Base-by-base conservation (phyloP, 2,888 invertebrate species). In the Dasysyrphus albostriatus region DNA sequence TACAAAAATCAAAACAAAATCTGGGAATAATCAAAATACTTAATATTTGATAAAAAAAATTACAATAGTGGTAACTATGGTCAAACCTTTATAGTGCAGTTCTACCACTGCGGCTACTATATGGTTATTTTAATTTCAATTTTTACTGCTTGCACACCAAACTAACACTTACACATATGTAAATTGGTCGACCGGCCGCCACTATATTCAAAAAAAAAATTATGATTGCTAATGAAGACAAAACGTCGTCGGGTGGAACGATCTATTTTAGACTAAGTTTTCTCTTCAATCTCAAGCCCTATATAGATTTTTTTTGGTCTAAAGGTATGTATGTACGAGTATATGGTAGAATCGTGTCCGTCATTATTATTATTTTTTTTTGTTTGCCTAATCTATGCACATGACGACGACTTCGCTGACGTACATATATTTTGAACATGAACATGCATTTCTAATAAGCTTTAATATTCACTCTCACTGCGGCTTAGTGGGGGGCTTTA, bases 181-280 rank as follows among this genome's bases (percentile, higher is more conserved):
- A 44, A 61, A 72, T 19, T 59, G 39, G 9, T 34, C 58, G 32
- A 56, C 63, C 42, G 44, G 49, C 63, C 24, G 49, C 56, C 44
- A 42, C 39, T 24, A 2, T 24, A 2, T 42, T 42, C 14, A 39
- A 61, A 24, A 19, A 61, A 34, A 58, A 82, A 74, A 78, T 77
- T 87, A 79, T 83, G 87, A 87, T 72, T 83, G 83, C 78, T 87
- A 79, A 87, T 83, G 87, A 87, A 83, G 83, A 75, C 77, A 83
- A 58, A 72, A 63, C 47, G 42, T 37, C 75, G 16, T 72, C 87
- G 72, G 54, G 87, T 75, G 87, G 78, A 83, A 87, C 87, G 87
- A 87, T 83, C 87, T 87, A 83, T 87, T 54, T 83, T 87, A 37
- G 65, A 74, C 10, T 4, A 39, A 69, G 74, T 78, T 82, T 78